These are phyloP conservation scores for Trematomus loennbergii DNA, from an alignment of 2,113 vertebrate species.

Conservation along the genomic window DNA sequence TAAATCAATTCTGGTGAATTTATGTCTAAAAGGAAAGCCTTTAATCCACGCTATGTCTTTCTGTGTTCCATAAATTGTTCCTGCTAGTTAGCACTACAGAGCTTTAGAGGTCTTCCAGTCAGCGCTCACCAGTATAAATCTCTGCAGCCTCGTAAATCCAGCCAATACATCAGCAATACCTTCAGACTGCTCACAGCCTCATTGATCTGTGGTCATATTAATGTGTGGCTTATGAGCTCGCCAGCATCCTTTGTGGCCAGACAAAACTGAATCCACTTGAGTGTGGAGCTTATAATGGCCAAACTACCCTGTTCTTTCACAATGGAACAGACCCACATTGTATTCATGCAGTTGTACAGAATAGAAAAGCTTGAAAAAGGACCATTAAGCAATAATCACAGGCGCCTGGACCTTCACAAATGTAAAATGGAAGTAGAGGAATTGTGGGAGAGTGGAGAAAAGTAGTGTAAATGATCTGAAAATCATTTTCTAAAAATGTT, in stretches of 20 bases:
- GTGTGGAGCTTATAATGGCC: constrained; percentile 67
- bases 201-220: constrained; percentile 81
- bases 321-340: constrained; percentile 52
- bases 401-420: constrained; percentile 8
- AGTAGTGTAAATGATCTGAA: background rate
- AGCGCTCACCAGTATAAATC: constrained; percentile 35
- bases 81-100: background rate
- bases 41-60: background rate
- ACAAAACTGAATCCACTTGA: constrained; percentile 75
- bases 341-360: constrained; percentile 43
- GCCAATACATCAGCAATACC: constrained; percentile 69
- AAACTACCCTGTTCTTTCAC: constrained; percentile 50
- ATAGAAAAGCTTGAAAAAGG: constrained; percentile 27
- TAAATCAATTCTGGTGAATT: background rate
- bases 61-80: background rate
- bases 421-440: constrained; percentile 17
- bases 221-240: constrained; percentile 69
- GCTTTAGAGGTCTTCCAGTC: constrained; percentile 22
- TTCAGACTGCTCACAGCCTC: constrained; percentile 60
- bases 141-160: constrained; percentile 49
- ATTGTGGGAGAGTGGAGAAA: constrained; percentile 12
- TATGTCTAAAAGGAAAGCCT: constrained; percentile 10
- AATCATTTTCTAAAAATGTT: constrained; percentile 35
- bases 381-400: constrained; percentile 34
- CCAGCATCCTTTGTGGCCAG: constrained; percentile 73